phyloP scores from a whole-genome alignment of 2,888 invertebrate species.

The Sisyra terminalis region DNA sequence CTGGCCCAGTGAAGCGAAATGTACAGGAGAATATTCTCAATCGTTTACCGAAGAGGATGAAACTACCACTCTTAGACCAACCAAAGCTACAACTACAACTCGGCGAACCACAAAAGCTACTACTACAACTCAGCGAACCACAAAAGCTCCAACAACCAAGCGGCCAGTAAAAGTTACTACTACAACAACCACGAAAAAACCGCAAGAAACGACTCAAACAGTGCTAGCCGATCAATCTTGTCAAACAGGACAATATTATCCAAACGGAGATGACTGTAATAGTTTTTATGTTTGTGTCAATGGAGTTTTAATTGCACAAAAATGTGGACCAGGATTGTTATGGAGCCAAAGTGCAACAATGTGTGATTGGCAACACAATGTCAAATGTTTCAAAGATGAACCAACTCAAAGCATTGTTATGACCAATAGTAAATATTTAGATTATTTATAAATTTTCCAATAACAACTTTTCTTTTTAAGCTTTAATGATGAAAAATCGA shows the following conservation, averaged over 20 bases:
- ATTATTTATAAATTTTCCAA: not conserved
- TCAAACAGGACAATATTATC: slow-evolving; percentile 56
- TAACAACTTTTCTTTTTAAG: not conserved
- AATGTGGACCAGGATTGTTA: slow-evolving; percentile 59
- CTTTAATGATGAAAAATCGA: slow-evolving; percentile 12
- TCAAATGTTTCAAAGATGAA: slow-evolving; percentile 31
- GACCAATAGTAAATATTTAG: no score
- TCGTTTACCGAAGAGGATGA: slow-evolving; percentile 12
- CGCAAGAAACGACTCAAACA: slow-evolving; percentile 12
- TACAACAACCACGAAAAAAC: slow-evolving; percentile 11
- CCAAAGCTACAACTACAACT: slow-evolving; percentile 19
- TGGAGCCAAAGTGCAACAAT: slow-evolving; percentile 49
- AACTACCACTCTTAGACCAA: slow-evolving; percentile 16
- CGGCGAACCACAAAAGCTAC: slow-evolving; percentile 15
- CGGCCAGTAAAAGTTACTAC: slow-evolving; percentile 16
- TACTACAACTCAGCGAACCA: slow-evolving; percentile 19
- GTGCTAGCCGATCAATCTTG: slow-evolving; percentile 25
- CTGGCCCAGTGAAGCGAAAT: slow-evolving; percentile 63
- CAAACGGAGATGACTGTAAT: slow-evolving; percentile 52
- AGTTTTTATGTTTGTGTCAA: slow-evolving; percentile 67
- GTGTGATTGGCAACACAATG: slow-evolving; percentile 60
- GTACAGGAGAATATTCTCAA: slow-evolving; percentile 22
- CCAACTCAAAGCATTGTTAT: no score
- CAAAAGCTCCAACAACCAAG: slow-evolving; percentile 17
- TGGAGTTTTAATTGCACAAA: slow-evolving; percentile 46